A percentile compares a stretch with the other conserved stretches of the same genome.
phyloP scores from a whole-genome alignment of 2,888 invertebrate species.

The Heliconius ismenius region DNA sequence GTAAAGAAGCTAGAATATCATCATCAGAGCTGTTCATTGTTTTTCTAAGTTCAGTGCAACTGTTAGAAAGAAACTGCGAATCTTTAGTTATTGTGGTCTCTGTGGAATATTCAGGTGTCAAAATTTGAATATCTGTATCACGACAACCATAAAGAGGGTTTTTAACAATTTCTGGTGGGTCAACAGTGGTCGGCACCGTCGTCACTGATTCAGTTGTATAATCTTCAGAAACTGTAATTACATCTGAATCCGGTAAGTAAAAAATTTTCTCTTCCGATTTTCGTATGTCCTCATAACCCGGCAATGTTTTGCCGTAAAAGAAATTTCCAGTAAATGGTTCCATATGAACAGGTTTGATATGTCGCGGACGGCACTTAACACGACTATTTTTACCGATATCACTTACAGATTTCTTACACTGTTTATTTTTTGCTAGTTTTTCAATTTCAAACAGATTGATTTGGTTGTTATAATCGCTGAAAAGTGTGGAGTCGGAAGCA shows the following conservation, averaged over 20 bases:
- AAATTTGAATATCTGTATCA: constrained; percentile 61
- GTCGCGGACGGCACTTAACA: constrained; percentile 64
- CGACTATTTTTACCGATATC: constrained; percentile 68
- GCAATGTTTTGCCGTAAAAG: constrained; percentile 73
- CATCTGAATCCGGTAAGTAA: constrained; percentile 75
- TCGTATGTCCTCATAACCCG: constrained; percentile 65
- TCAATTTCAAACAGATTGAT: constrained; percentile 74
- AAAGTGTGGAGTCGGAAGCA: constrained; percentile 77
- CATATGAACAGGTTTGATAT: constrained; percentile 70
- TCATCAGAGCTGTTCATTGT: constrained; percentile 62
- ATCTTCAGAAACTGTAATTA: constrained; percentile 70
- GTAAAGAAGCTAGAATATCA: constrained; percentile 62
- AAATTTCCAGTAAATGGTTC: constrained; percentile 77
- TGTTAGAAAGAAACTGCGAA: constrained; percentile 70
- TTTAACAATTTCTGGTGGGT: constrained; percentile 68
- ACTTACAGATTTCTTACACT: constrained; percentile 71
- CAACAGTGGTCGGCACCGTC: constrained; percentile 65
- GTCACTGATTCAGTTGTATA: constrained; percentile 66
- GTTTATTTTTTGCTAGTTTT: constrained; percentile 56
- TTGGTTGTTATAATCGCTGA: constrained; percentile 79
- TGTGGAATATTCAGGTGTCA: constrained; percentile 61
- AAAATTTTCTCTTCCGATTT: constrained; percentile 72
- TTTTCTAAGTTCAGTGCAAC: constrained; percentile 70
- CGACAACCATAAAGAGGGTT: constrained; percentile 73
- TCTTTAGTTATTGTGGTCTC: constrained; percentile 64